Conservation (phyloP, 1,140 invertebrate genomes). For the Drosophila burlai region DNA sequence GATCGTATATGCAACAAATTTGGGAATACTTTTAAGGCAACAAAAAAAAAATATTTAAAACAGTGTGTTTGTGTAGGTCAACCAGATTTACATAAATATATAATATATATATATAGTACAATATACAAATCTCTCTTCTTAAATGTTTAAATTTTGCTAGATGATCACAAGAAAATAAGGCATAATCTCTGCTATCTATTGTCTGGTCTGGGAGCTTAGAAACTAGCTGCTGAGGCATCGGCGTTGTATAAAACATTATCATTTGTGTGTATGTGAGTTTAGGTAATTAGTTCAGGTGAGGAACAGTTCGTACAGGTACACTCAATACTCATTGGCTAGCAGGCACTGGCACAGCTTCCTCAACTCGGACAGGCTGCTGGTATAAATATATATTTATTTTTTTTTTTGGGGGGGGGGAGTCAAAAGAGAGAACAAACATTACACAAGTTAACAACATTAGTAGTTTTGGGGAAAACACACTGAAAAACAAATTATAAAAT, state of each 20-base stretch:
- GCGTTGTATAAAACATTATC: conserved; percentile 29
- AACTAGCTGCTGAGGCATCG: conserved; percentile 23
- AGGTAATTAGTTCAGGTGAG: conserved; percentile 35
- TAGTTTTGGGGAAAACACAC: not conserved
- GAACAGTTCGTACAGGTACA: conserved; percentile 37
- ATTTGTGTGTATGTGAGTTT: conserved; percentile 19
- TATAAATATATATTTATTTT: not conserved
- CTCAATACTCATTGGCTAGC: conserved; percentile 51
- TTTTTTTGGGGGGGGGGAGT: not conserved
- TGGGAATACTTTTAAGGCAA: conserved; percentile 23
- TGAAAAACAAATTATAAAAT: conserved; percentile 1
- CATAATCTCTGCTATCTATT: conserved; percentile 45
- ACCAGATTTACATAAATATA: conserved; percentile 26
- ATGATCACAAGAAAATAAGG: conserved; percentile 62
- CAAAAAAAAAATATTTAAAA: conserved; percentile 3
- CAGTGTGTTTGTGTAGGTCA: conserved; percentile 11
- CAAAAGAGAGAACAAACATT: conserved; percentile 31
- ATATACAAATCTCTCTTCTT: conserved; percentile 36
- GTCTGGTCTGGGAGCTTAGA: conserved; percentile 44
- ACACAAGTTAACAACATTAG: conserved; percentile 24
- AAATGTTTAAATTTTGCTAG: conserved; percentile 38
- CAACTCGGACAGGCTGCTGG: conserved; percentile 27
- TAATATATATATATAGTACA: conserved; percentile 20
- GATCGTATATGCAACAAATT: conserved; percentile 3
- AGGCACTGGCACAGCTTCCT: conserved; percentile 45